Evolutionary conservation across 2,113 vertebrate genomes (phyloP), one percentile per base, ranked within the genome.

Genomic region (Nerophis lumbriciformis): DNA sequence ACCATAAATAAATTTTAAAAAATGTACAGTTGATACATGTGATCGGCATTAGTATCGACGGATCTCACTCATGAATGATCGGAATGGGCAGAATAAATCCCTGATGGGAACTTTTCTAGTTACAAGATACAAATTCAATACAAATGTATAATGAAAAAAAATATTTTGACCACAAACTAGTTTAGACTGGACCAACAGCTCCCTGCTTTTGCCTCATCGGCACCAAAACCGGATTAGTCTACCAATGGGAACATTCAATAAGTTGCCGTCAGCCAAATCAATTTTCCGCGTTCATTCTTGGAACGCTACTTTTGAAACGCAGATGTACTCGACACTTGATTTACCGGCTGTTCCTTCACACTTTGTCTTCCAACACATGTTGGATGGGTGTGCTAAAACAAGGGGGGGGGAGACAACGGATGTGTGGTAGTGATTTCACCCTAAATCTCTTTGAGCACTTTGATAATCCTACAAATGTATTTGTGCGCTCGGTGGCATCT

Each of bases 391-490:
- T 63, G 48, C 38, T 42, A 6, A 19, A 39, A 57, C 16, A 15
- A 6, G 7, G 28, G 50, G 52, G 52, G 12, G 6, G 13, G 3
- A 38, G 28, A 57, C 14, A 69, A 54, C 12, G 49, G 57, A 65
- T 60, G 14, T 58, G 21, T 38, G 54, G 48, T 49, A 57, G 42
- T 4, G 4, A 48, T 52, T 65, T 48, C 2, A 5, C 50, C 59
- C 61, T 75, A 58, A 75, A 75, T 81, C 64, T 73, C 49, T 45
- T 51, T 42, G 53, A 56, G 5, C 37, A 2, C 36, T 56, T 12
- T 36, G 61, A 68, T 51, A 58, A 59, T 49, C 49, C 45, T 58
- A 28, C 15, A 50, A 73, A 50, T 64, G 62, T 59, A 61, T 66
- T 63, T 66, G 50, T 53, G 12, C 5, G 38, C 61, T 61, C 14